Evolutionary conservation across 2,888 invertebrate genomes (phyloP).

Genomic region (Spatulosminthurus flaviceps): DNA sequence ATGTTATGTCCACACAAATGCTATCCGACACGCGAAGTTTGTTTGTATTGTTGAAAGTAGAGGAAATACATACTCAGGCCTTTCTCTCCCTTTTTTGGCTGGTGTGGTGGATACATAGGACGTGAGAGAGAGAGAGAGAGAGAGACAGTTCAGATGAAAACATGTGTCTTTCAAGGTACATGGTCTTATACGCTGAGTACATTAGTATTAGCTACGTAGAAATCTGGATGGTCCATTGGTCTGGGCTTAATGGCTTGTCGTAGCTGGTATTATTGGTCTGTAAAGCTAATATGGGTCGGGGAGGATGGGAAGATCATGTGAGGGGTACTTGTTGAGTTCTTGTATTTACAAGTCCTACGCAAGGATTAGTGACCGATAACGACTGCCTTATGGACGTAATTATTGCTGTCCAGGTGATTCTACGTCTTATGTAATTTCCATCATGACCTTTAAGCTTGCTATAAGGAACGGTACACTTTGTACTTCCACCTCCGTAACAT

Average conservation of each 20-base stretch:
- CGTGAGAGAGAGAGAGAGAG: too few relatives aligned
- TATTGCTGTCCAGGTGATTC: background rate
- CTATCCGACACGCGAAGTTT: background rate
- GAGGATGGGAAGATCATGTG: background rate
- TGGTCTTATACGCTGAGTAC: too few relatives aligned
- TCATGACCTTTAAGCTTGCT: background rate
- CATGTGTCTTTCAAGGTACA: too few relatives aligned
- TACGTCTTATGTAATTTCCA: background rate
- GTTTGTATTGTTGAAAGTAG: background rate
- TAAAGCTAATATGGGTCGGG: conserved; percentile 10
- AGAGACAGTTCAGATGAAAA: too few relatives aligned
- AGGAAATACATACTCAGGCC: too few relatives aligned
- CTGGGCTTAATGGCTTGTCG: conserved; percentile 8
- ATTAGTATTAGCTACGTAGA: background rate
- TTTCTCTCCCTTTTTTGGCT: too few relatives aligned
- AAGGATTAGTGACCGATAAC: conserved; percentile 9
- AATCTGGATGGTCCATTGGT: conserved; percentile 17
- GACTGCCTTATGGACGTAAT: background rate
- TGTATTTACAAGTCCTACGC: background rate
- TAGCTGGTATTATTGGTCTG: conserved; percentile 1
- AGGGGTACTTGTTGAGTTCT: background rate
- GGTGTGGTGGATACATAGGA: too few relatives aligned
- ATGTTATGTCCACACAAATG: conserved; percentile 18
- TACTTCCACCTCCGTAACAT: background rate
- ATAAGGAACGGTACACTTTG: background rate